Evolutionary conservation across 2,113 vertebrate species (phyloP), one percentile per base, ranked within the genome.

Genomic region (Macquaria ambigua): DNA sequence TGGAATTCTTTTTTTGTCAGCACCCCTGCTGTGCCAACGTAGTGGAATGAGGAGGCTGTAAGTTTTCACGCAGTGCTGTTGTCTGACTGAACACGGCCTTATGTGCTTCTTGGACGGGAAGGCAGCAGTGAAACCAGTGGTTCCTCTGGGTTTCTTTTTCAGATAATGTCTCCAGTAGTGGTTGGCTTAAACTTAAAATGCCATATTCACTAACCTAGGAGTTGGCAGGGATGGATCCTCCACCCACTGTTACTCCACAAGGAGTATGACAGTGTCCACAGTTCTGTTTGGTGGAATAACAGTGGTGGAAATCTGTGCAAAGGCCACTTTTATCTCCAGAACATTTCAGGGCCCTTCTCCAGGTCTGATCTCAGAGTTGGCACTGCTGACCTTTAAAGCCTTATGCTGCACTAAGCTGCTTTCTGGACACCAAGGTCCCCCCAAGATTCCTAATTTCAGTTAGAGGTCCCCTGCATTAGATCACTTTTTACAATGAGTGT

Each of bases 241-340:
- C 50, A 58, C 63, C 70, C 21, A 79, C 71, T 43, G 76, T 41
- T 55, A 23, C 5, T 72, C 41, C 67, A 52, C 61, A 31, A n/a
- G 16, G 23, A 72, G 28, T 4, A 62, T 23, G n/a, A 41, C 48
- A 39, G 53, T 55, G 62, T 62, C 58, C 69, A 31, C 72, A 69
- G 61, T 28, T 69, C 20, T 63, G 48, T 56, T 68, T 74, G 43
- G 53, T 34, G 34, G 39, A 74, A 70, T 59, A 75, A 68, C 23
- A 76, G 34, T n/a, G 23, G 56, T 37, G 43, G 25, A 53, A 70
- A 50, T 52, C 55, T 43, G 34, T 14, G 37, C 2, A 41, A 31
- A 52, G 2, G 5, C 50, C 10, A 11, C 6, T 62, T 70, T 79
- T 31, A 69, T 79, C 53, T n/a, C 25, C 28, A 8, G 14, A 61